Conservation (phyloP, 1,140 invertebrate genomes). For the Coptotermes formosanus region DNA sequence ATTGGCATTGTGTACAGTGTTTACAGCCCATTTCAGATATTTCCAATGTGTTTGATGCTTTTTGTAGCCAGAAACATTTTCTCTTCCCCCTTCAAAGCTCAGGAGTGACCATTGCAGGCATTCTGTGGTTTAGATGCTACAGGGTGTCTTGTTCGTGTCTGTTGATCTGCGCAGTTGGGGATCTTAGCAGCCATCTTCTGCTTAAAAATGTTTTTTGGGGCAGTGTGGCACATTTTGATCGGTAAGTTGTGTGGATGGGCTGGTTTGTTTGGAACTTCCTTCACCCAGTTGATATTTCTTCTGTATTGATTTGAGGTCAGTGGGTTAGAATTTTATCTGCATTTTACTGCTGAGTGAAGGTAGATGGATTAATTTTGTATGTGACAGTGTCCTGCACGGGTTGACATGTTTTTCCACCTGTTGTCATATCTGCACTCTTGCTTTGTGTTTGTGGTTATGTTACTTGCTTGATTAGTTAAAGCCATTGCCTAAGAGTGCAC, state of each 20-base stretch:
- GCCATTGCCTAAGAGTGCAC: neutral
- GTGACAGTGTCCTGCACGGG: constrained; percentile 11
- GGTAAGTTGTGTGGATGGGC: neutral
- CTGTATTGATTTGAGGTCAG: neutral
- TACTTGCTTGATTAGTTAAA: too few species aligned
- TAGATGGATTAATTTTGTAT: neutral
- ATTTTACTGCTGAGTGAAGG: too few species aligned
- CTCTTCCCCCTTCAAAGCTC: too few species aligned
- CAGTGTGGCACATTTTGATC: neutral
- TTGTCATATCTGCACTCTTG: neutral
- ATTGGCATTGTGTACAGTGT: neutral
- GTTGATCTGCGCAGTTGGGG: neutral
- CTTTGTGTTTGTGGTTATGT: neutral
- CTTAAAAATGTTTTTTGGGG: neutral
- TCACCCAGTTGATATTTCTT: neutral
- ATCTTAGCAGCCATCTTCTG: constrained; percentile 4
- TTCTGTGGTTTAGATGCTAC: too few species aligned
- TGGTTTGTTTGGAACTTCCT: neutral
- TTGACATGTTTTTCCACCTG: neutral
- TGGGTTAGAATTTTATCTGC: neutral
- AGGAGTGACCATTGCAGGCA: neutral
- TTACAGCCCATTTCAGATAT: neutral
- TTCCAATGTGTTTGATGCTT: neutral
- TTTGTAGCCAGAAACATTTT: constrained; percentile 3
- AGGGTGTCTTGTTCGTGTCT: too few species aligned